Conservation (phyloP, 2,797 vertebrate genomes). For the Falco concolor region DNA sequence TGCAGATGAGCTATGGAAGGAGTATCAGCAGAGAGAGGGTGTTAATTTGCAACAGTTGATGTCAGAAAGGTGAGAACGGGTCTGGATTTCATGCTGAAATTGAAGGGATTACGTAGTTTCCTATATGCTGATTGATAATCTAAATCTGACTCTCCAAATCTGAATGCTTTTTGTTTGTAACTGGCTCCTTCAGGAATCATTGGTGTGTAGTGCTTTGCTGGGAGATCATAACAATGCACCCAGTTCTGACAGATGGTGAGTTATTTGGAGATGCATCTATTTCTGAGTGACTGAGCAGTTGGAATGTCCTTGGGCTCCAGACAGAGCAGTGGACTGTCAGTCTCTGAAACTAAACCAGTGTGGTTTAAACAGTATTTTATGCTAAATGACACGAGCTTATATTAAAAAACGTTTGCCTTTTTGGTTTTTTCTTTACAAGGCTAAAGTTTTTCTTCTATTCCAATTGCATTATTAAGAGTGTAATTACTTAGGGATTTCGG, state of each 20-base stretch:
- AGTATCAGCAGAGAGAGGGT: constrained; percentile 85
- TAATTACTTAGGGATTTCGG: neutral
- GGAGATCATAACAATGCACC: neutral
- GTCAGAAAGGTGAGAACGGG: constrained; percentile 59
- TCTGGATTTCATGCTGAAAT: neutral
- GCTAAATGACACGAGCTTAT: neutral
- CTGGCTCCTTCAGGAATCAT: neutral
- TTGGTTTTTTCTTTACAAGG: neutral
- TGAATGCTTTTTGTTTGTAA: neutral
- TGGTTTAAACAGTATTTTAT: neutral
- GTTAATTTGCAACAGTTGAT: constrained; percentile 51
- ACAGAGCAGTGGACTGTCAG: neutral
- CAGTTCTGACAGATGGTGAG: neutral
- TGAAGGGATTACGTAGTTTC: neutral
- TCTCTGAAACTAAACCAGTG: neutral
- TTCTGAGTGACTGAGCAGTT: neutral
- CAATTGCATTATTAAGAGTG: neutral
- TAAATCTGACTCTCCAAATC: neutral
- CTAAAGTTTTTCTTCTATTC: neutral
- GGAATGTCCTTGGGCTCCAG: neutral
- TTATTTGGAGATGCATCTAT: neutral
- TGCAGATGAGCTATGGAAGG: constrained; percentile 78
- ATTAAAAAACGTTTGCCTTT: neutral
- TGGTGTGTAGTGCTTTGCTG: neutral
- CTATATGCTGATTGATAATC: neutral